These are phyloP conservation scores for Pammene aurita DNA, from an alignment of 2,888 invertebrate genomes.

Conservation along the genomic window DNA sequence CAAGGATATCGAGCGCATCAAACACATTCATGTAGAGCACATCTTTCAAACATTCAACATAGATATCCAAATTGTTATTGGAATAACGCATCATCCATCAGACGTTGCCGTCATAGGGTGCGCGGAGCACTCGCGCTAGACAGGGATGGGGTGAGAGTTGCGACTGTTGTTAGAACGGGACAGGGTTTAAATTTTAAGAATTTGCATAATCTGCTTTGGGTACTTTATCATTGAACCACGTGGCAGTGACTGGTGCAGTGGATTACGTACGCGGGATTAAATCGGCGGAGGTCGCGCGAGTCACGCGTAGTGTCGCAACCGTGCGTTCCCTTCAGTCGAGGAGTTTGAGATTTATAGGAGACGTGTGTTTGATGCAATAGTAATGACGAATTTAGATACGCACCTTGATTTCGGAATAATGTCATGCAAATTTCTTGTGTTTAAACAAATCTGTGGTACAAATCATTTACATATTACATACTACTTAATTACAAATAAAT, in stretches of 20 bases:
- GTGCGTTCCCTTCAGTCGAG: slow-evolving; percentile 18
- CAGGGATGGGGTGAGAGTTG: slow-evolving; percentile 54
- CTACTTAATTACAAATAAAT: too few relatives aligned
- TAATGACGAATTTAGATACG: slow-evolving; percentile 30
- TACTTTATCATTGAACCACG: slow-evolving; percentile 83
- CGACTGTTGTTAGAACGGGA: slow-evolving; percentile 58
- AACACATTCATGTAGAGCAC: slow-evolving; percentile 49
- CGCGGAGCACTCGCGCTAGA: slow-evolving; percentile 60
- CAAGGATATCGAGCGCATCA: slow-evolving; percentile 45
- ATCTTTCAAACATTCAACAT: slow-evolving; percentile 75
- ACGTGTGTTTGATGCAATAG: slow-evolving; percentile 24
- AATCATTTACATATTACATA: neutral
- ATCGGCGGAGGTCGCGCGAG: slow-evolving; percentile 63
- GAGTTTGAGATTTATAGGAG: slow-evolving; percentile 32
- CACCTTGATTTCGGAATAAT: slow-evolving; percentile 19
- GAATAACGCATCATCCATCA: slow-evolving; percentile 83
- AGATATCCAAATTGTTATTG: slow-evolving; percentile 82
- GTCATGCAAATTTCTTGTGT: slow-evolving; percentile 6
- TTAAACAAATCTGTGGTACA: neutral
- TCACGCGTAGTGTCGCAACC: slow-evolving; percentile 52
- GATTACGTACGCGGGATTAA: slow-evolving; percentile 77
- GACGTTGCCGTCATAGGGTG: slow-evolving; percentile 75
- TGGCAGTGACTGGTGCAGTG: slow-evolving; percentile 83
- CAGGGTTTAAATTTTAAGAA: slow-evolving; percentile 72
- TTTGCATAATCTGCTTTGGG: slow-evolving; percentile 83